These are phyloP conservation scores for Bubo bubo DNA, from an alignment of 2,113 vertebrate species.

Conservation along the genomic window DNA sequence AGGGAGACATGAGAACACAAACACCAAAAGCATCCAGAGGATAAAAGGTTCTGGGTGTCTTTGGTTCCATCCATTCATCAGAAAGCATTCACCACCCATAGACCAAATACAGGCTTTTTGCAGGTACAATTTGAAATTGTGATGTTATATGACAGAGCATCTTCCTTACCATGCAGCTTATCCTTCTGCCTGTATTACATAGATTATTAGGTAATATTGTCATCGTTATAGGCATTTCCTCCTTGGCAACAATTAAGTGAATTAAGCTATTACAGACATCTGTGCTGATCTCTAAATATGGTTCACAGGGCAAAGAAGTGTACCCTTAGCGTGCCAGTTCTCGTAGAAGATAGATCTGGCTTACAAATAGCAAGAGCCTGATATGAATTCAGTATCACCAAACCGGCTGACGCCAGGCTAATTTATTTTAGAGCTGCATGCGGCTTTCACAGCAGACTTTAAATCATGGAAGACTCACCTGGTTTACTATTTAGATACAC, in stretches of 20 bases:
- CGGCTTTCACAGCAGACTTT: neutral
- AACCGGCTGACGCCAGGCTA: neutral
- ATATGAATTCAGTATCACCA: neutral
- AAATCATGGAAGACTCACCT: neutral
- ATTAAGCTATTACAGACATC: constrained; percentile 29
- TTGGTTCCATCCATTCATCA: neutral
- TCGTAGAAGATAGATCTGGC: neutral
- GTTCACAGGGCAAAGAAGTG: neutral
- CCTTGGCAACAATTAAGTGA: constrained; percentile 23
- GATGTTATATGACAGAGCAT: neutral
- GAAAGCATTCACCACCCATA: neutral
- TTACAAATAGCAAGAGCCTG: neutral
- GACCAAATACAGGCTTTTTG: neutral
- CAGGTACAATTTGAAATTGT: neutral
- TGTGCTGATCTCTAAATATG: constrained; percentile 1
- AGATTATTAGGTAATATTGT: constrained; percentile 2
- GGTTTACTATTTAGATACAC: neutral
- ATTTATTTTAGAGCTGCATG: neutral
- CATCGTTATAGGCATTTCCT: neutral
- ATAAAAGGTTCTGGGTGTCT: neutral
- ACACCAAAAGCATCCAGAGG: neutral
- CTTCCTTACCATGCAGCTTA: neutral
- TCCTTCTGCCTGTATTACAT: neutral
- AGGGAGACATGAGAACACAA: neutral
- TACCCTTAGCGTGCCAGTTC: neutral